These are phyloP conservation scores for Laticauda colubrina DNA, from an alignment of 2,113 vertebrate species.

Conservation along the genomic window DNA sequence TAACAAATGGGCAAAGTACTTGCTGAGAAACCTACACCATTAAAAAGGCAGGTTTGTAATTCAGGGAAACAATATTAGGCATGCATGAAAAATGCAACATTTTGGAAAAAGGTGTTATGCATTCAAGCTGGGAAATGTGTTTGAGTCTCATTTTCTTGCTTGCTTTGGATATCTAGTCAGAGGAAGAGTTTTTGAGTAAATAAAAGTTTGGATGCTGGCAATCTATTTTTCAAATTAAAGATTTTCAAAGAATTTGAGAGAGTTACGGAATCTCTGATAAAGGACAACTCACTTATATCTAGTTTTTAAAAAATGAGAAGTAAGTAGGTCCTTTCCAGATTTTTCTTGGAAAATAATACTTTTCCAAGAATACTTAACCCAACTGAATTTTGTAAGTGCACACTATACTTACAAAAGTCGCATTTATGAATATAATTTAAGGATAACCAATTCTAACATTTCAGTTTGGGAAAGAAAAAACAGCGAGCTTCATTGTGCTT, in stretches of 20 bases:
- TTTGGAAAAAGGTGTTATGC: not conserved
- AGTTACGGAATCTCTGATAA: not conserved
- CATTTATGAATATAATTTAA: not conserved
- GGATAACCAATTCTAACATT: not conserved
- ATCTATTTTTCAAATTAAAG: not conserved
- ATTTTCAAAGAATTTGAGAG: not conserved
- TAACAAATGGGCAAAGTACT: not conserved
- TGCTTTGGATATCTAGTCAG: not conserved
- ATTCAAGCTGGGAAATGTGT: not conserved
- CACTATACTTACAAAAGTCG: not conserved
- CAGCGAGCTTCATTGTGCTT: not conserved
- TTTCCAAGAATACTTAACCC: not conserved
- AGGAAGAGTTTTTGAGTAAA: not conserved
- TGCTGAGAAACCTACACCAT: not conserved
- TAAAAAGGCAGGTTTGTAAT: not conserved
- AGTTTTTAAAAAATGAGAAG: not conserved
- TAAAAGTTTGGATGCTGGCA: not conserved
- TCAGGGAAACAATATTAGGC: not conserved
- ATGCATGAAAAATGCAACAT: not conserved
- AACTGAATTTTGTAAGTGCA: not conserved
- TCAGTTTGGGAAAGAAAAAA: not conserved
- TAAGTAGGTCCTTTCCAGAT: not conserved
- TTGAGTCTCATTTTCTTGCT: not conserved
- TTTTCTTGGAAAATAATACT: not conserved
- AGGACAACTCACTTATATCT: not conserved